Percentiles rank a stretch among this genome's conserved stretches.
Evolutionary conservation across 2,888 invertebrate genomes (phyloP).

Genomic region (Drosophila hamatofila): DNA sequence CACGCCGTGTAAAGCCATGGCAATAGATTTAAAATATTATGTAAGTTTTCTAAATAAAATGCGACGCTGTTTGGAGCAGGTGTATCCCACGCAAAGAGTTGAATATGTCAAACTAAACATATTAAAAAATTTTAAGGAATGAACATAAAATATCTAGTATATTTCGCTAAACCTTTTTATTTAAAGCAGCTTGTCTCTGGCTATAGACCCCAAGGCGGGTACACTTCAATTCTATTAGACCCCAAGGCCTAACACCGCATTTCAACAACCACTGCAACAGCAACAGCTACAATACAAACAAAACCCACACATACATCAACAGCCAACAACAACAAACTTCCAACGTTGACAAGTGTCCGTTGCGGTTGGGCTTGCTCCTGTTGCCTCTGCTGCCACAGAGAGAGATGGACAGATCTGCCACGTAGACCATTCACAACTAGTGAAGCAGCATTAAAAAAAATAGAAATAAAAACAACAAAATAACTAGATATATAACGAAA

Average conservation of each 20-base stretch:
- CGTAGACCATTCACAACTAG: constrained; percentile 19
- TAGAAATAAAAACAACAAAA: not conserved
- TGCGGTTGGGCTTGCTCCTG: constrained; percentile 42
- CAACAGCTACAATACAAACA: not conserved
- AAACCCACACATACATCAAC: constrained; percentile 26
- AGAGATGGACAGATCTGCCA: constrained; percentile 2
- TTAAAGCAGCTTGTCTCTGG: not conserved
- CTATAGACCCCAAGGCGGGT: not conserved
- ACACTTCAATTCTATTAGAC: constrained; percentile 12
- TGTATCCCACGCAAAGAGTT: not conserved
- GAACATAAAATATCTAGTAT: not conserved
- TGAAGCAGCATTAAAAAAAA: not conserved
- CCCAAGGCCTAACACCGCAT: not conserved
- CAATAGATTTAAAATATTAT: too few species aligned
- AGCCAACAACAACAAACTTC: constrained; percentile 28
- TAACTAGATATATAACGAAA: constrained; percentile 4
- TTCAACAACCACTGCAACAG: constrained; percentile 3
- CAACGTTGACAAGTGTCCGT: constrained; percentile 50
- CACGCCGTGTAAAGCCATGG: too few species aligned
- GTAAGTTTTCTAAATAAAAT: too few species aligned
- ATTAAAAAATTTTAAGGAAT: not conserved
- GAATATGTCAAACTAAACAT: not conserved
- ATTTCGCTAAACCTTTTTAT: not conserved
- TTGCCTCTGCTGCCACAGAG: not conserved
- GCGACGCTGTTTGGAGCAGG: too few species aligned